Evolutionary conservation across 2,797 vertebrate species (phyloP).

Genomic region (Enteromius trimaculatus): DNA sequence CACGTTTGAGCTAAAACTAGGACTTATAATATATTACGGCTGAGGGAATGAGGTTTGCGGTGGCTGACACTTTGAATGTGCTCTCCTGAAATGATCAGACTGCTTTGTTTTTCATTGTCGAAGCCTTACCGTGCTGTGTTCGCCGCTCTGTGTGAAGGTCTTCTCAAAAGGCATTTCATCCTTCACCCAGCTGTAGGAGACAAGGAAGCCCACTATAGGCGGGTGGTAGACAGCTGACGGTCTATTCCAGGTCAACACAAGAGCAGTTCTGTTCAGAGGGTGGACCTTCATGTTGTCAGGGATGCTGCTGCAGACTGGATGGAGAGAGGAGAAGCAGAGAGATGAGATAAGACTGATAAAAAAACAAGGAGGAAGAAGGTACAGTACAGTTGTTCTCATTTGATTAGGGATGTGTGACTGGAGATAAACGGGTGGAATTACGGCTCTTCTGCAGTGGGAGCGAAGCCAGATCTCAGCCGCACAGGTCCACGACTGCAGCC

Average conservation of each 20-base stretch:
- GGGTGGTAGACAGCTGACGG: slow-evolving; percentile 93
- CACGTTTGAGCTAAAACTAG: not conserved
- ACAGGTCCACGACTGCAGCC: slow-evolving; percentile 49
- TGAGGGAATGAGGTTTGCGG: not conserved
- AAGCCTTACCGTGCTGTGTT: slow-evolving; percentile 90
- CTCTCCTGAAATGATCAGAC: not conserved
- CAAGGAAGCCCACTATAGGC: slow-evolving; percentile 93
- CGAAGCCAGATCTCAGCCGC: slow-evolving; percentile 45
- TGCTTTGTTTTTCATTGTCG: not conserved
- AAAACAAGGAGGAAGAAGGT: slow-evolving; percentile 37
- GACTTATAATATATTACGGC: not conserved
- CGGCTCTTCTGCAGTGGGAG: slow-evolving; percentile 16
- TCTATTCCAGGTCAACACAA: slow-evolving; percentile 94
- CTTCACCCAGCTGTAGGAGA: slow-evolving; percentile 98
- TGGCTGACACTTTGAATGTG: slow-evolving; percentile 3
- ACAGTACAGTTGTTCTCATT: slow-evolving; percentile 52
- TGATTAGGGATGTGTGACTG: slow-evolving; percentile 55
- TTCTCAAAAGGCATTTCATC: slow-evolving; percentile 92
- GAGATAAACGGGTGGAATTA: slow-evolving; percentile 57
- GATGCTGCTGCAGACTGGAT: slow-evolving; percentile 92
- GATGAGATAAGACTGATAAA: slow-evolving; percentile 9
- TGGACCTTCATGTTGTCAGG: slow-evolving; percentile 95
- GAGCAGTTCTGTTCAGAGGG: slow-evolving; percentile 88
- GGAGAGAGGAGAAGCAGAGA: slow-evolving; percentile 4
- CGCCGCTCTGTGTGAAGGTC: slow-evolving; percentile 92